Evolutionary conservation across 2,888 invertebrate species (phyloP).

Genomic region (Cerceris rybyensis): DNA sequence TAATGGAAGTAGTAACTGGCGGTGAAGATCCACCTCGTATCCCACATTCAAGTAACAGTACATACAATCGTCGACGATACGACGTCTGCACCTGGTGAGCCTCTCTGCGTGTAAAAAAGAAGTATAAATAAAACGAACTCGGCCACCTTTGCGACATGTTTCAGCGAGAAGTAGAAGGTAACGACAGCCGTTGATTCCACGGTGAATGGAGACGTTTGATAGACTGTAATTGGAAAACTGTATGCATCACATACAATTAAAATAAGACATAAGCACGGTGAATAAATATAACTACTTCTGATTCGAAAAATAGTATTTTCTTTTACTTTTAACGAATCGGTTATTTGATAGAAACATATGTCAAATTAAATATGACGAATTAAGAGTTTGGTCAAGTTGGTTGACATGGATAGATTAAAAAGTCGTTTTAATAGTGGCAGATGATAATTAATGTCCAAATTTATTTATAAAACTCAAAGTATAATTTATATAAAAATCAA

Average conservation of each 20-base stretch:
- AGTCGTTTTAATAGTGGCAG: not conserved
- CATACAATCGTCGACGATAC: conserved; percentile 37
- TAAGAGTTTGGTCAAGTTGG: not conserved
- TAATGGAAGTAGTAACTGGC: conserved; percentile 47
- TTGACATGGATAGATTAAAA: not conserved
- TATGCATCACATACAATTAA: not conserved
- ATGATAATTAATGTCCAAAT: not conserved
- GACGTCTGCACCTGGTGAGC: conserved; percentile 31
- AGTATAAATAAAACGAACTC: conserved; percentile 47
- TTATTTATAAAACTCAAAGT: not conserved
- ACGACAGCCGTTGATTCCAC: not conserved
- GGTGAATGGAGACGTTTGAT: conserved; percentile 3
- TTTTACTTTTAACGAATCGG: not conserved
- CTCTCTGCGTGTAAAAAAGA: conserved; percentile 35
- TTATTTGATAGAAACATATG: not conserved
- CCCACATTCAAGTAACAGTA: conserved; percentile 68
- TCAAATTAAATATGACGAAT: not conserved
- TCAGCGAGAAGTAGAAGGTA: conserved; percentile 32
- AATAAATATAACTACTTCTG: not conserved
- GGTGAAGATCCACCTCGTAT: conserved; percentile 63
- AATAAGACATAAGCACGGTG: not conserved
- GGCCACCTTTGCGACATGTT: conserved; percentile 52
- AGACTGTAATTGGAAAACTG: not conserved
- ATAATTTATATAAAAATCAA: not conserved
- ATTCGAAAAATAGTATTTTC: too few relatives aligned